Evolutionary conservation across 2,797 vertebrate genomes (phyloP).

Genomic region (Uromys caudimaculatus): DNA sequence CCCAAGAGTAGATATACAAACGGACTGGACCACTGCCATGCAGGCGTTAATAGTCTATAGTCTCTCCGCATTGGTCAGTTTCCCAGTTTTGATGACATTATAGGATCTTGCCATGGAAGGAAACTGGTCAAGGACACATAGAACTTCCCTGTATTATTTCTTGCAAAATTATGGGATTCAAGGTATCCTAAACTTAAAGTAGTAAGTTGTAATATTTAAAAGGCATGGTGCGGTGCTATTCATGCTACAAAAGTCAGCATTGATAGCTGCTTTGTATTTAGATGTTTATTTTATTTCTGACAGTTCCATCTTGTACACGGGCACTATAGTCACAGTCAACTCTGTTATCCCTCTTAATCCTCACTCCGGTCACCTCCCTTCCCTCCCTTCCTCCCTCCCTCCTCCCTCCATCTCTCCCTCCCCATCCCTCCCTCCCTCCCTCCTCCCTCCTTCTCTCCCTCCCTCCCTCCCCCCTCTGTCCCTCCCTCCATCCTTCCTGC

Average conservation of each 20-base stretch:
- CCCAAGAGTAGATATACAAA: not conserved
- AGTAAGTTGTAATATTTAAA: not conserved
- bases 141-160: not conserved
- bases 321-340: too few relatives aligned
- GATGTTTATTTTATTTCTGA: not conserved
- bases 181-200: not conserved
- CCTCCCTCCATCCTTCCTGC: not conserved
- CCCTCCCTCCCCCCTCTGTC: not conserved
- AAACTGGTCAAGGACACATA: too few relatives aligned
- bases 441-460: not conserved
- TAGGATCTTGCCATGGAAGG: not conserved
- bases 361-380: not conserved
- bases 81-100: not conserved
- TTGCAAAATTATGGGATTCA: not conserved
- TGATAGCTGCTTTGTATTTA: not conserved
- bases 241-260: not conserved
- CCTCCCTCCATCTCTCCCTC: not conserved
- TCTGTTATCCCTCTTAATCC: not conserved
- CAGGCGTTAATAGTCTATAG: not conserved
- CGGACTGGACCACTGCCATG: fast-evolving
- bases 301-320: not conserved
- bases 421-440: not conserved
- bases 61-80: not conserved
- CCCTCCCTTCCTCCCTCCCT: not conserved
- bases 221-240: not conserved